Base-by-base conservation (phyloP, 2,113 vertebrate genomes). In the Anseranas semipalmata region DNA sequence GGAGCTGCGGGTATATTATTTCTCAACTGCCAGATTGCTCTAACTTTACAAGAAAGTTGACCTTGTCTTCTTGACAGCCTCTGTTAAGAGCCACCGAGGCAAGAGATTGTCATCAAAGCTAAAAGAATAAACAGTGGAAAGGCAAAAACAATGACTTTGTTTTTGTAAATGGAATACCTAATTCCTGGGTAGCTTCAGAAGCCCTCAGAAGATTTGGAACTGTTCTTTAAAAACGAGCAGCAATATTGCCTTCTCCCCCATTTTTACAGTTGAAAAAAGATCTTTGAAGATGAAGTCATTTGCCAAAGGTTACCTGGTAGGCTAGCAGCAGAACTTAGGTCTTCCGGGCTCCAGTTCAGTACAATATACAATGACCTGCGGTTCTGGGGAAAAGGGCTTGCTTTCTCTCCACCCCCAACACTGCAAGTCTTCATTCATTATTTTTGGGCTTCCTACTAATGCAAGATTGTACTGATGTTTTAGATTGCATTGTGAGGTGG, bases 21-120 rank as follows among this genome's bases (percentile, higher is more conserved):
- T 85, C 87, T 85, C 91, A 82, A 16, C 84, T 93, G 81, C 66
- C 94, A 96, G 81, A 66, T 70, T 86, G 46, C 77, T 89, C 5
- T 41, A 85, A 85, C 80, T 95, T 76, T 79, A 65, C 37, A 39
- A 39, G 24, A 87, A 91, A 66, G 53, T 43, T 87, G 77, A 89
- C 89, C 55, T 95, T 80, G 74, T 92, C 74, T 78, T 89, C 83
- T 74, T 92, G 90, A 90, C 45, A 78, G 43, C 52, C 41, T 75
- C 90, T 89, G 19, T 81, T 94, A 80, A 72, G 70, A 96, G 70
- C 65, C 41, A 76, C 73, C n/a, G 46, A 89, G 21, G 58, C 86
- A 87, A 95, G 56, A 70, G 65, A 65, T 71, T 78, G n/a, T n/a
- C n/a, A n/a, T n/a, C n/a, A n/a, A n/a, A n/a, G n/a, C n/a, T n/a